These are phyloP conservation scores for Ageneiosus marmoratus DNA, from an alignment of 2,113 vertebrate genomes.

Conservation along the genomic window DNA sequence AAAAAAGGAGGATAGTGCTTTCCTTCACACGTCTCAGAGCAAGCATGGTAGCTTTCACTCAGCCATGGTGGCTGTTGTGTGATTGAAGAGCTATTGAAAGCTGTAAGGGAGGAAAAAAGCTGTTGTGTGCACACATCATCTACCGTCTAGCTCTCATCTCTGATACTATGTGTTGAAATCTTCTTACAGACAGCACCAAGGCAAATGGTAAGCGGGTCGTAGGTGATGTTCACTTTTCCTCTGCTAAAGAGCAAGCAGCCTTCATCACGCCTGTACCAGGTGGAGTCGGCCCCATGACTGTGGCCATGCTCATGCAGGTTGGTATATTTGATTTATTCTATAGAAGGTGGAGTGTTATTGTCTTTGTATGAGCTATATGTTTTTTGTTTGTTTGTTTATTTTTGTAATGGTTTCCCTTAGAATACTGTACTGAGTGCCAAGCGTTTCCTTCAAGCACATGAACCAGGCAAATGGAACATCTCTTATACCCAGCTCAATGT, in stretches of 20 bases:
- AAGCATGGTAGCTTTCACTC: not conserved
- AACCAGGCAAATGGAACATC: conserved; percentile 86
- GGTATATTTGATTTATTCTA: no score
- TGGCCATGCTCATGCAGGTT: conserved; percentile 98
- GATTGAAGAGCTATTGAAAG: no score
- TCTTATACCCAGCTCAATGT: conserved; percentile 81
- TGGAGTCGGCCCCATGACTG: conserved; percentile 97
- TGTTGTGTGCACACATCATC: no score
- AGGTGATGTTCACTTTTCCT: conserved; percentile 85
- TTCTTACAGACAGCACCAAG: conserved; percentile 81
- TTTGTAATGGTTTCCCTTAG: no score
- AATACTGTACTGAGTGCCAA: conserved; percentile 92
- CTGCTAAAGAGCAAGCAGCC: conserved; percentile 85
- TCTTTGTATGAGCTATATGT: not conserved
- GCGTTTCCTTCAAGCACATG: conserved; percentile 80
- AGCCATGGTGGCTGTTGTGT: not conserved
- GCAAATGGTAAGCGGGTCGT: conserved; percentile 86
- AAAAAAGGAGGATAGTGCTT: not conserved
- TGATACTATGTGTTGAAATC: conserved; percentile 29
- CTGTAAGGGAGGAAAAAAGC: not conserved
- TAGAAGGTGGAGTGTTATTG: not conserved
- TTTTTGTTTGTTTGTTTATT: conserved; percentile 1
- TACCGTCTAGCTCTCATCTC: not conserved
- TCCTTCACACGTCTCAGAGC: not conserved
- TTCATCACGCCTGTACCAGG: conserved; percentile 97